Conservation (phyloP, 2,113 vertebrate genomes). For the Pangasianodon gigas region DNA sequence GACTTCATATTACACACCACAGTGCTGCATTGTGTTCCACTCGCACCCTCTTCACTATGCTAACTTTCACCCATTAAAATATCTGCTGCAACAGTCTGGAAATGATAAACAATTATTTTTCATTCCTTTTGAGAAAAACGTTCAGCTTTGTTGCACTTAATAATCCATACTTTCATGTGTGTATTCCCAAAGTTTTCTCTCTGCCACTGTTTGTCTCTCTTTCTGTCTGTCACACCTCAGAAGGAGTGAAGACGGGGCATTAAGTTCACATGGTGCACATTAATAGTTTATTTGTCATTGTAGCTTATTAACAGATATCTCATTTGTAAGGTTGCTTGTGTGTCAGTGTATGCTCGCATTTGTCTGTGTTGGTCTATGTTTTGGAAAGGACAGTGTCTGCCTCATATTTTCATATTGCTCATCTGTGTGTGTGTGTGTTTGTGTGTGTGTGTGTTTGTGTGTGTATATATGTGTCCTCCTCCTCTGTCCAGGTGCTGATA, state of each 20-base stretch:
- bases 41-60: not conserved
- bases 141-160: too few species aligned
- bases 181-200: not conserved
- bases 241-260: slow-evolving; percentile 6
- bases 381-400: not conserved
- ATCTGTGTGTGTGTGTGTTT: slow-evolving; percentile 37
- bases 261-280: not conserved
- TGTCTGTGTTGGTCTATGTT: not conserved
- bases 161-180: not conserved
- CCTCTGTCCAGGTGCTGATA: slow-evolving; percentile 65
- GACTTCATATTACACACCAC: slow-evolving; percentile 29
- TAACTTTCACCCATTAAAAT: slow-evolving; percentile 17
- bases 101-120: not conserved
- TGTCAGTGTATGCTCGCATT: not conserved
- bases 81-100: not conserved
- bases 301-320: not conserved
- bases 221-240: not conserved
- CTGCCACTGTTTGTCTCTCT: not conserved
- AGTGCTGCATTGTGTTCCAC: slow-evolving; percentile 16
- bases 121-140: not conserved
- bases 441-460: slow-evolving; percentile 31
- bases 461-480: slow-evolving; percentile 7
- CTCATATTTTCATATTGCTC: not conserved
- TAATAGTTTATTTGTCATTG: not conserved
- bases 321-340: not conserved